Evolutionary conservation across 2,888 invertebrate species (phyloP).

Genomic region (Aphodius sticticus): DNA sequence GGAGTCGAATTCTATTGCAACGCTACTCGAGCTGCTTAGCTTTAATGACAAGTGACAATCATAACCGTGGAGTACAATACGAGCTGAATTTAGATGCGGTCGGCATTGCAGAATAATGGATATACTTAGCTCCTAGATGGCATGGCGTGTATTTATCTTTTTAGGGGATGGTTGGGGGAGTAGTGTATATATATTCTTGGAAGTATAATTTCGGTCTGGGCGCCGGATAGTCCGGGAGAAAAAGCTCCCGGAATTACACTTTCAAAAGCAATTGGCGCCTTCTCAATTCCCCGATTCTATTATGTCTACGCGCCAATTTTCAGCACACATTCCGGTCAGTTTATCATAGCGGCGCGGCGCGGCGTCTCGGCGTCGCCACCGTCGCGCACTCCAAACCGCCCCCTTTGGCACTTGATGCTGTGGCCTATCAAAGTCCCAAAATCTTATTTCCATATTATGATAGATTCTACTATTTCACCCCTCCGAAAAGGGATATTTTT

Average conservation of each 20-base stretch:
- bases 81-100: constrained; percentile 37
- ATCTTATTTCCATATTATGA: constrained; percentile 58
- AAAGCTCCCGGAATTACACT: constrained; percentile 40
- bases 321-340: constrained; percentile 37
- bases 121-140: constrained; percentile 13
- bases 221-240: constrained; percentile 36
- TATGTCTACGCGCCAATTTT: constrained; percentile 40
- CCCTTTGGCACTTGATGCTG: constrained; percentile 32
- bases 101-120: constrained; percentile 32
- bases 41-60: constrained; percentile 48
- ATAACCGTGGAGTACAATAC: constrained; percentile 44
- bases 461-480: constrained; percentile 52
- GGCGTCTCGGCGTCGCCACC: constrained; percentile 14
- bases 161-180: neutral
- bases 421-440: constrained; percentile 53
- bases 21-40: constrained; percentile 40
- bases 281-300: constrained; percentile 39
- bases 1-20: constrained; percentile 23
- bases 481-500: constrained; percentile 25
- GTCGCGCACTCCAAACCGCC: constrained; percentile 18
- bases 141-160: constrained; percentile 14
- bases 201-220: constrained; percentile 25
- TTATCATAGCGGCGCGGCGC: constrained; percentile 36
- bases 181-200: constrained; percentile 14
- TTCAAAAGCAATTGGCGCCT: constrained; percentile 44